Evolutionary conservation across 2,113 vertebrate genomes (phyloP).

Genomic region (Carettochelys insculpta): DNA sequence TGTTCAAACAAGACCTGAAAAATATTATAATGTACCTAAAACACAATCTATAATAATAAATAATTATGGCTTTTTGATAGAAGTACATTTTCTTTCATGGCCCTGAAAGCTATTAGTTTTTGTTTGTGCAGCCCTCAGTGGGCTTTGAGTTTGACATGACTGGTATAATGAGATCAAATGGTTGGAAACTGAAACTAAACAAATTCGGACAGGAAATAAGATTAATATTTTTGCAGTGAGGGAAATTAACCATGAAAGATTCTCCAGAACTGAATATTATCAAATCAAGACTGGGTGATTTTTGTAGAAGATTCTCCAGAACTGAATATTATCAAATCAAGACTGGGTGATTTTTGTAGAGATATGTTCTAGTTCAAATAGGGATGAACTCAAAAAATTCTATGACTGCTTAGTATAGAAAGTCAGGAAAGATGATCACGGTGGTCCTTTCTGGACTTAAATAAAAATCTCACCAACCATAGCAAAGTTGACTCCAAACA

Average conservation of each 20-base stretch:
- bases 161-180: neutral
- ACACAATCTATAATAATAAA: no score
- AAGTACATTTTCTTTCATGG: no score
- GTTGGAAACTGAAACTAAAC: neutral
- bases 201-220: neutral
- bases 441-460: neutral
- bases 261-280: neutral
- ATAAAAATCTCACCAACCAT: neutral
- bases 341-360: neutral
- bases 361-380: neutral
- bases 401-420: neutral
- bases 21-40: no score
- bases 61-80: no score
- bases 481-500: neutral
- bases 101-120: no score
- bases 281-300: neutral
- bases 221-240: neutral
- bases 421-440: neutral
- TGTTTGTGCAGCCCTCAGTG: no score
- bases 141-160: no score
- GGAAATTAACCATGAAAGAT: neutral
- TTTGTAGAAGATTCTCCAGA: neutral
- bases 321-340: neutral
- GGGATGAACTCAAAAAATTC: neutral
- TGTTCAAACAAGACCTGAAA: no score